Conservation (phyloP, 2,797 vertebrate genomes). For the Rhinoraja longicauda region DNA sequence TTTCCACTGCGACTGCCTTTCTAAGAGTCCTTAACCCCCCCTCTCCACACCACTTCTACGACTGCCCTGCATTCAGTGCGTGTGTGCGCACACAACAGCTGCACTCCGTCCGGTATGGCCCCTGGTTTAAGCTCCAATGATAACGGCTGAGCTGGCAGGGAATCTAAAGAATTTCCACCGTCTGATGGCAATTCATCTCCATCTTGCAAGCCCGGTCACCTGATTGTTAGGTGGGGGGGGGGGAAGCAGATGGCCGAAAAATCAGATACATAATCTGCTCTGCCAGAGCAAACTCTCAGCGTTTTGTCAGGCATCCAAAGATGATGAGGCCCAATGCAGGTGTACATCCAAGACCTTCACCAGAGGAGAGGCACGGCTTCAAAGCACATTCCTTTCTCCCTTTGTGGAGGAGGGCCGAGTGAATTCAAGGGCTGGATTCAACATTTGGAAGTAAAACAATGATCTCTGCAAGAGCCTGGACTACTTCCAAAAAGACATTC, state of each 20-base stretch:
- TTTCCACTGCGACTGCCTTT: background rate
- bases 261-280: background rate
- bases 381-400: background rate
- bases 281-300: background rate
- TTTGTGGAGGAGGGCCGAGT: no score
- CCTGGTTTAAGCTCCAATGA: background rate
- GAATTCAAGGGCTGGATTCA: background rate
- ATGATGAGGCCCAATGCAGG: background rate
- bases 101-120: background rate
- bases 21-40: background rate
- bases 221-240: background rate
- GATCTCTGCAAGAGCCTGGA: background rate
- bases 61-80: background rate
- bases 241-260: conserved; percentile 19
- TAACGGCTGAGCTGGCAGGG: background rate
- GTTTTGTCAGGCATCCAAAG: background rate
- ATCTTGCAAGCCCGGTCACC: background rate
- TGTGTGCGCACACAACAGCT: background rate
- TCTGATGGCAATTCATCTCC: conserved; percentile 13
- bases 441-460: background rate
- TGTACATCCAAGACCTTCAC: no score
- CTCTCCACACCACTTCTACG: background rate
- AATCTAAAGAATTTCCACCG: conserved; percentile 10
- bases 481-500: background rate
- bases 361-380: background rate